Evolutionary conservation across 2,888 invertebrate genomes (phyloP), one percentile per base, ranked within the genome.

Genomic region (Atethmia centrago): DNA sequence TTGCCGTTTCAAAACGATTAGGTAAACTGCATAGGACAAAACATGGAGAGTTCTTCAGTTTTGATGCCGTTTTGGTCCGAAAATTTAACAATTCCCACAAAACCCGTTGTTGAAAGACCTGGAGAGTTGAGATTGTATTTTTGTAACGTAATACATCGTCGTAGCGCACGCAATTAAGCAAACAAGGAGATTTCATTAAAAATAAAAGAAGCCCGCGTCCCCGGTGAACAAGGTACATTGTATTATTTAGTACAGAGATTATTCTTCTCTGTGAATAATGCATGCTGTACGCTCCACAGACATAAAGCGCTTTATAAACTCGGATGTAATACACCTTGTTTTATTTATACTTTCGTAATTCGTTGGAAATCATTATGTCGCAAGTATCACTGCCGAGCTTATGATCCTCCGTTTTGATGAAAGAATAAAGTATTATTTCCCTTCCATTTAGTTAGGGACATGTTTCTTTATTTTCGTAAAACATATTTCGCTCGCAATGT

Each of bases 131-230:
- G 80, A 64, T 74, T 80, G 53, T 72, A 74, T 70, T 86, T 81
- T 80, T 77, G 80, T 85, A 80, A 79, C 66, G 69, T 61, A 65
- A 79, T 77, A 78, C 65, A 72, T 78, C 63, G 71, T 74, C 76
- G 71, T 73, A 85, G 80, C 85, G 82, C 84, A 85, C 87, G 84
- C 84, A 90, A 90, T 92, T 91, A 91, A 88, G 84, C 85, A 89
- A 88, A 91, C 88, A 89, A 90, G 88, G 83, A 87, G 85, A 86
- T 88, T 88, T 89, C 88, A 89, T 92, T 90, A 90, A 90, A 91
- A 91, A 90, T 90, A 89, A 90, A 91, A 90, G 88, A 88, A 84
- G 76, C 73, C 74, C 58, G 76, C 85, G 81, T 77, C 85, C 88
- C 86, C 84, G 71, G 85, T 83, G 88, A 74, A 85, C 80, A 85